phyloP scores from a whole-genome alignment of 2,797 vertebrate genomes.

The Stomatorhinus walkeri region DNA sequence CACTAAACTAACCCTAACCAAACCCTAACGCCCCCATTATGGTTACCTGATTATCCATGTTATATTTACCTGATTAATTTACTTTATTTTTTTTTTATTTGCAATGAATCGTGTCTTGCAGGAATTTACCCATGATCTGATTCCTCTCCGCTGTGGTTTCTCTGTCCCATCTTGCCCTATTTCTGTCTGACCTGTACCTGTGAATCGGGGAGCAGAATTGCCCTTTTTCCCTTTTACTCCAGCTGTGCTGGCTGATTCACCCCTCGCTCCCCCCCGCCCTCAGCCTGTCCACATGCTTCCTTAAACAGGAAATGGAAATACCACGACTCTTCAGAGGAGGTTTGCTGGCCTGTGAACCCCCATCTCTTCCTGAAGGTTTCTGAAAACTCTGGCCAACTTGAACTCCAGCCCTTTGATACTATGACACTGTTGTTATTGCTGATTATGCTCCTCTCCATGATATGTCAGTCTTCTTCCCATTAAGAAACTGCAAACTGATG shows the following conservation, averaged over 20 bases:
- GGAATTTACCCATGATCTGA: not conserved
- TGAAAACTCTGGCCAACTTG: not conserved
- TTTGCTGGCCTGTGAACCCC: not conserved
- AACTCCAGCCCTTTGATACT: not conserved
- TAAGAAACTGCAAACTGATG: not conserved
- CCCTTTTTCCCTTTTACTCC: not conserved
- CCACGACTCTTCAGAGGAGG: constrained; percentile 20
- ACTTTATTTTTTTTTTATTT: not conserved
- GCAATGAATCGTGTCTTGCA: not conserved
- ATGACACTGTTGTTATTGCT: not conserved
- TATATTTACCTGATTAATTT: not conserved
- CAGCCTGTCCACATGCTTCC: constrained; percentile 28
- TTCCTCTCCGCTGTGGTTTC: not conserved
- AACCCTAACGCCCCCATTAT: not conserved
- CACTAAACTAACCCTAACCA: not conserved
- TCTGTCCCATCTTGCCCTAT: not conserved
- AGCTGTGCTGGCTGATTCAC: not conserved
- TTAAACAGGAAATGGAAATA: constrained; percentile 40
- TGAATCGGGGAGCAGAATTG: not conserved
- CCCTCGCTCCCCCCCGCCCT: not conserved
- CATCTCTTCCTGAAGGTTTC: not conserved
- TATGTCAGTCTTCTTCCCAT: not conserved
- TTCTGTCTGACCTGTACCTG: not conserved
- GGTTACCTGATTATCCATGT: not conserved
- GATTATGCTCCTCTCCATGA: not conserved